These are phyloP conservation scores for Oreochromis niloticus DNA, from an alignment of 2,113 vertebrate genomes.

Conservation along the genomic window DNA sequence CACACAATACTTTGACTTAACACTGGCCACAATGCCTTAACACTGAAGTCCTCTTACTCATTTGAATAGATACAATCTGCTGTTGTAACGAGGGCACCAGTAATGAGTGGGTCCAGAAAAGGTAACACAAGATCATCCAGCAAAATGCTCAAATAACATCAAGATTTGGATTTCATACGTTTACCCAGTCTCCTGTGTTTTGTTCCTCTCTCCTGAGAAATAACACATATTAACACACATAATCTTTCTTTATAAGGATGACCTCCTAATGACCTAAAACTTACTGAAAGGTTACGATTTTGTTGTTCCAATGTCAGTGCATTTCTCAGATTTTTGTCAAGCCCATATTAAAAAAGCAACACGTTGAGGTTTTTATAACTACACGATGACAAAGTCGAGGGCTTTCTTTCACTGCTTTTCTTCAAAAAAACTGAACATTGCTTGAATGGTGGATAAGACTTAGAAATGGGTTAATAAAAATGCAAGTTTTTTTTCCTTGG, in stretches of 20 bases:
- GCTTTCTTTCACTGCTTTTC: background rate
- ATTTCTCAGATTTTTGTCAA: background rate
- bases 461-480: background rate
- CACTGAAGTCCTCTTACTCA: background rate
- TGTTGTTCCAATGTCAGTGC: background rate
- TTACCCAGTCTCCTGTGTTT: background rate
- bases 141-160: background rate
- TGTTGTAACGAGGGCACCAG: background rate
- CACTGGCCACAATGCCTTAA: background rate
- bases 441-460: background rate
- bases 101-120: background rate
- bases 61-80: background rate
- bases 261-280: accelerated
- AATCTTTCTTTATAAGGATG: background rate
- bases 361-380: background rate
- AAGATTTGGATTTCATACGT: background rate
- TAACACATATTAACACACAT: background rate
- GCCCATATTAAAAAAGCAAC: background rate
- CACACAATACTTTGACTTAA: background rate
- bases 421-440: background rate
- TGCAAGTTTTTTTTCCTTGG: accelerated
- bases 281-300: background rate
- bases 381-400: background rate
- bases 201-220: background rate
- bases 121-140: background rate